A percentile compares a stretch with the other conserved stretches of the same genome.
Evolutionary conservation across 1,140 invertebrate species (phyloP).

Genomic region (Drosophila jambulina): DNA sequence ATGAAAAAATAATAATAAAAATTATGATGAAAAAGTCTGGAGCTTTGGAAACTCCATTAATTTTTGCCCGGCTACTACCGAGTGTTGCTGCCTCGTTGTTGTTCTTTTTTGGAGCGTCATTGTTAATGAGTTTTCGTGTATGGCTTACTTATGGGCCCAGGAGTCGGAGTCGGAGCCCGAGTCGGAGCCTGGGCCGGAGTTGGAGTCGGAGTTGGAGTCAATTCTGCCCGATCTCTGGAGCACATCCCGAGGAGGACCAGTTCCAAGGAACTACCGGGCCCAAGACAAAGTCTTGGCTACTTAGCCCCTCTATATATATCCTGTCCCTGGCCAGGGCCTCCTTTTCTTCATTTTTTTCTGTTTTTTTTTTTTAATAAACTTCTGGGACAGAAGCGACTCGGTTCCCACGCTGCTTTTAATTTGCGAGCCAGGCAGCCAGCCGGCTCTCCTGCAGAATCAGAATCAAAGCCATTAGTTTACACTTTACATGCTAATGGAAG

Average conservation of each 20-base stretch:
- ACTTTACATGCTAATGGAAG: slow-evolving; percentile 82
- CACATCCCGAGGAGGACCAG: slow-evolving; percentile 40
- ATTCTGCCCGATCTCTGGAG: slow-evolving; percentile 6
- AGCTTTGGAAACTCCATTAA: slow-evolving; percentile 77
- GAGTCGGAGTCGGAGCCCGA: background rate
- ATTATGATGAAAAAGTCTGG: slow-evolving; percentile 78
- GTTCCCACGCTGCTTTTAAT: slow-evolving; percentile 79
- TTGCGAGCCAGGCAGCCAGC: slow-evolving; percentile 26
- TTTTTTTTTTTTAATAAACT: slow-evolving; percentile 71
- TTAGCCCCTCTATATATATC: slow-evolving; percentile 29
- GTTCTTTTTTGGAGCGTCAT: slow-evolving; percentile 68
- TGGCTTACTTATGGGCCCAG: slow-evolving; percentile 74
- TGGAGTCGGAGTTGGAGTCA: background rate
- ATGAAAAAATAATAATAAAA: slow-evolving; percentile 64
- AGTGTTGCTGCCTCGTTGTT: slow-evolving; percentile 26
- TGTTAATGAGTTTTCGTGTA: slow-evolving; percentile 85
- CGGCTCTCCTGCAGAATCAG: slow-evolving; percentile 27
- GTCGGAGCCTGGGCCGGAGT: background rate
- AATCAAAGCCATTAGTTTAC: slow-evolving; percentile 82
- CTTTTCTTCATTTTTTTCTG: background rate
- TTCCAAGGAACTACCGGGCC: slow-evolving; percentile 72
- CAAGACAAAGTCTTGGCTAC: slow-evolving; percentile 62
- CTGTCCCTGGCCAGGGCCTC: slow-evolving; percentile 13
- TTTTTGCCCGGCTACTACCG: slow-evolving; percentile 56
- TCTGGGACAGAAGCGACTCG: slow-evolving; percentile 54